Evolutionary conservation across 2,113 vertebrate species (phyloP).

Genomic region (Myanophis thanlyinensis): DNA sequence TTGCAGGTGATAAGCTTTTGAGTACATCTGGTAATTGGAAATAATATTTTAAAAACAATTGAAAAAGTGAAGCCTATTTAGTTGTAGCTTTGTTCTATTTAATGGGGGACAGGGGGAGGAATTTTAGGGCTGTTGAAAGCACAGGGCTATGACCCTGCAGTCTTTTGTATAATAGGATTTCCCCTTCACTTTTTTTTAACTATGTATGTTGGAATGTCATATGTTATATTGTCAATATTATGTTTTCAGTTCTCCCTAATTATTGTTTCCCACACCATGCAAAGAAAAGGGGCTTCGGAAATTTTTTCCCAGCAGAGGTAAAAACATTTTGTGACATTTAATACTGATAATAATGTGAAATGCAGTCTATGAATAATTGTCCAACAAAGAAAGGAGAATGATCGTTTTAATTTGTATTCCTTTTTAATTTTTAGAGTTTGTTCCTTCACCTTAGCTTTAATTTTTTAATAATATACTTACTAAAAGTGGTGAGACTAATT

Average conservation of each 20-base stretch:
- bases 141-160: background rate
- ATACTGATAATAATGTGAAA: background rate
- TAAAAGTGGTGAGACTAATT: constrained; percentile 11
- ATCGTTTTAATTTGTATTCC: background rate
- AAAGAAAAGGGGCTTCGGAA: background rate
- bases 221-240: background rate
- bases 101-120: background rate
- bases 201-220: background rate
- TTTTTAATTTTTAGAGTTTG: constrained; percentile 20
- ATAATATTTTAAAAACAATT: background rate
- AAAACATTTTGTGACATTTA: background rate
- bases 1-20: background rate
- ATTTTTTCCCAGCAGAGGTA: background rate
- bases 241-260: background rate
- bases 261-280: background rate
- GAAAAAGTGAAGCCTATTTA: background rate
- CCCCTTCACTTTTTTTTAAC: background rate
- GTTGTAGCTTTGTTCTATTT: background rate
- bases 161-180: background rate
- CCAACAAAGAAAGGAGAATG: background rate
- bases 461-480: background rate
- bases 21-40: background rate
- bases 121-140: background rate
- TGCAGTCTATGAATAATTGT: background rate
- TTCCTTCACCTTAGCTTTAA: constrained; percentile 34